Evolutionary conservation across 1,140 invertebrate species (phyloP), one percentile per base, ranked within the genome.

Genomic region (Mesaphorura yosii): DNA sequence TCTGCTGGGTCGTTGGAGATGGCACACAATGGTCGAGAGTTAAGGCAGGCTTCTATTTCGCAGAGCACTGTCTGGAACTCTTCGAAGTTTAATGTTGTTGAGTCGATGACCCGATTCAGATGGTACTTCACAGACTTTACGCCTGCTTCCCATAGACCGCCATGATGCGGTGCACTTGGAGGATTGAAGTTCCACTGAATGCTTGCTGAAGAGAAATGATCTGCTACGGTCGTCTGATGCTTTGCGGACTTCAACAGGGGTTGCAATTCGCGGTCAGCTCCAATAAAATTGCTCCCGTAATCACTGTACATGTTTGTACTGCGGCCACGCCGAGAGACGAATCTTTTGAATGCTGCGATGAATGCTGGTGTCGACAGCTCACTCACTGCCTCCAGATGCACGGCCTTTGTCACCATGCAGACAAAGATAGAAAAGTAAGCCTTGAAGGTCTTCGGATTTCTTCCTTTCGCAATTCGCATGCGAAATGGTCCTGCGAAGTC

Each of bases 381-480:
- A 3, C 22, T 29, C 12, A 63, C 52, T 1, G 61, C 34, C 37
- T 66, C 66, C 31, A 66, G 51, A 40, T 66, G 62, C 15, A 66
- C 38, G 1, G 66, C 64, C 17, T 58, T 22, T 1, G 57, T 60
- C 1, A 48, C 41, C 4, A 57, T 17, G 58, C 65, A 67, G 10
- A 55, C 61, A 31, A 67, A 66, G 6, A 68, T 3, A 15, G 23
- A 37, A 26, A 67, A 53, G 27, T 59, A 66, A 14, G 34, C 42
- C 48, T 66, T 66, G 69, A 72, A 72, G 69, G 70, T 69, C 65
- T 69, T 70, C 66, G 67, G 56, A 66, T 28, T 40, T 31, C 53
- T 20, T 3, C 45, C 45, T 22, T 19, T 47, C 17, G 37, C 4
- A 10, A 28, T 25, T 25, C 12, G 4, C 7, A 34, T 31, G 12